phyloP scores from a whole-genome alignment of 1,140 invertebrate genomes.

The Zaprionus tsacasi region DNA sequence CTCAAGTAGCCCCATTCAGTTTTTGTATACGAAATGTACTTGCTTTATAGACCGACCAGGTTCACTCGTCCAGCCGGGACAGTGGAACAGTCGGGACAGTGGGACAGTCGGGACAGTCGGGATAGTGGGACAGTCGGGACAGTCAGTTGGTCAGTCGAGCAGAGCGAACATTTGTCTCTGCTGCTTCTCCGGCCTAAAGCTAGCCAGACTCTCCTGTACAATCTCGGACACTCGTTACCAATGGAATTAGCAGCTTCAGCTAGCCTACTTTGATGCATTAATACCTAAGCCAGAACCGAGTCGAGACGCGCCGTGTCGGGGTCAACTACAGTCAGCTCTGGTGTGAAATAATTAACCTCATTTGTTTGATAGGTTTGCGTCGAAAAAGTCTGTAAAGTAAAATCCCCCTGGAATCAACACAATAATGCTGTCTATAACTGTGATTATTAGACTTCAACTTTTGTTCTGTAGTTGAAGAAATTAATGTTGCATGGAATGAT shows the following conservation, averaged over 20 bases:
- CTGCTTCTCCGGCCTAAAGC: constrained; percentile 11
- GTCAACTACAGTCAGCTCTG: constrained; percentile 25
- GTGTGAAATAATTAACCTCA: not conserved
- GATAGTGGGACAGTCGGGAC: no score
- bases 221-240: constrained; percentile 26
- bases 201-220: constrained; percentile 31
- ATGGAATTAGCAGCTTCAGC: constrained; percentile 44
- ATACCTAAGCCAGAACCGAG: constrained; percentile 37
- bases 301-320: constrained; percentile 12
- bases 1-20: constrained; percentile 56
- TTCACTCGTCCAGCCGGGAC: constrained; percentile 12
- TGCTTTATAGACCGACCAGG: constrained; percentile 39
- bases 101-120: not conserved
- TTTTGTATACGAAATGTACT: constrained; percentile 52
- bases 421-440: constrained; percentile 3
- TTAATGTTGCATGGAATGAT: no score
- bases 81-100: not conserved
- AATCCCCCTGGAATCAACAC: not conserved
- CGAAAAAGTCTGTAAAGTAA: not conserved
- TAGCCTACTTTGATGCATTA: constrained; percentile 47
- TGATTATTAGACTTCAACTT: not conserved
- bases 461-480: no score
- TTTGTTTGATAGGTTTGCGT: constrained; percentile 4
- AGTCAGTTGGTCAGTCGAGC: constrained; percentile 17
- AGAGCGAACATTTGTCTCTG: not conserved